Evolutionary conservation across 2,113 vertebrate species (phyloP).

Genomic region (Otis tarda): DNA sequence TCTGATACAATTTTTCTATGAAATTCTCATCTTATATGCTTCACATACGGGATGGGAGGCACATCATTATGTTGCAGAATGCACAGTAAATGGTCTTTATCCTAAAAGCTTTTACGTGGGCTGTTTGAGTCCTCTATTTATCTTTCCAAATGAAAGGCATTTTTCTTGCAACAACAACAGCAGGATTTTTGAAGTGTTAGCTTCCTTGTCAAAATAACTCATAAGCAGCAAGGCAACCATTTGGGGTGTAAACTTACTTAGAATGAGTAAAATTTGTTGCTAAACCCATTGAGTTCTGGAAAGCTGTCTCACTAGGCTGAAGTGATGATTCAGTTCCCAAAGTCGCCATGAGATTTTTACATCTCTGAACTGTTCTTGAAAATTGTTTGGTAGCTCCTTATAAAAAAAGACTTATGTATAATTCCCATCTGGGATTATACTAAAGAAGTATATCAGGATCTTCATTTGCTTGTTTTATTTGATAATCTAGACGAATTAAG

Average conservation of each 20-base stretch:
- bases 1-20: background rate
- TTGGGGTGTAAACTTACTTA: background rate
- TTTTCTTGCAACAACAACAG: background rate
- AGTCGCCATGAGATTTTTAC: background rate
- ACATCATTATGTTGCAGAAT: background rate
- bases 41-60: background rate
- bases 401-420: background rate
- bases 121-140: background rate
- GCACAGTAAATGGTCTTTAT: background rate
- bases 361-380: background rate
- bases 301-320: background rate
- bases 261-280: background rate
- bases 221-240: background rate
- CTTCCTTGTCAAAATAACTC: conserved; percentile 38
- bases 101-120: background rate
- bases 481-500: background rate
- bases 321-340: background rate
- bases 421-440: background rate
- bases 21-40: background rate
- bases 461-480: background rate
- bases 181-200: background rate
- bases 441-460: background rate
- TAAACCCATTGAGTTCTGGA: background rate
- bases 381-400: background rate
- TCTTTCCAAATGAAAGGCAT: background rate